Evolutionary conservation across 1,140 invertebrate species (phyloP), one percentile per base, ranked within the genome.

Genomic region (Lineus longissimus): DNA sequence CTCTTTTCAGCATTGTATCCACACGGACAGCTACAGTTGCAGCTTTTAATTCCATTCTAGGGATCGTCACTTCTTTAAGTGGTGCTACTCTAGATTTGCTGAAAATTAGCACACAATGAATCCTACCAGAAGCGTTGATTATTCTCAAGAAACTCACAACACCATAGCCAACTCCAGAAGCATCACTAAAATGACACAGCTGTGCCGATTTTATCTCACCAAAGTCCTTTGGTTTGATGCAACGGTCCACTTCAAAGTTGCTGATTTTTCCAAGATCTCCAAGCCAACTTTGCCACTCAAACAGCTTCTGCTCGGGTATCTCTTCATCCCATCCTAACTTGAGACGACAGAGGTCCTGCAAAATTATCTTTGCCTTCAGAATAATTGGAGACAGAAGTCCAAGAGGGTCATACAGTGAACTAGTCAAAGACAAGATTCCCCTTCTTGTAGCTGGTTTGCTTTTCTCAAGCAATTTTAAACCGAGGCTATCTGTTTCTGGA

Each of bases 391-490:
- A 33, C 1, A 65, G 54, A 31, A 71, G 31, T 13, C 73, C 76
- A 6, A 74, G 62, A 0, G 73, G 76, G 43, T 77, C 76, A 62
- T 66, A 76, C 0, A 74, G 11, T 0, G 55, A 57, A 33, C 58
- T 59, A 1, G 61, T 61, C 4, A 60, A 33, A n/a, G 65, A 64
- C 31, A 70, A 33, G n/a, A 67, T 64, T 27, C 59, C 59, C 27
- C 65, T 60, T 63, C 57, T 67, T 1, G 67, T 63, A n/a, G 17
- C 6, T 11, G 55, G 29, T 57, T 57, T 57, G 2, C n/a, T 9
- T 36, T 64, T 17, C 17, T 23, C 43, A 56, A 27, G 40, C 19
- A 55, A 19, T 22, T 25, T 55, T 17, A 65, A 59, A n/a, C 33
- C 29, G 0, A 65, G 25, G 6, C 40, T 62, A 36, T 61, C 63